Evolutionary conservation across 2,888 invertebrate genomes (phyloP), one percentile per base, ranked within the genome.

Genomic region (Cinara cedri): DNA sequence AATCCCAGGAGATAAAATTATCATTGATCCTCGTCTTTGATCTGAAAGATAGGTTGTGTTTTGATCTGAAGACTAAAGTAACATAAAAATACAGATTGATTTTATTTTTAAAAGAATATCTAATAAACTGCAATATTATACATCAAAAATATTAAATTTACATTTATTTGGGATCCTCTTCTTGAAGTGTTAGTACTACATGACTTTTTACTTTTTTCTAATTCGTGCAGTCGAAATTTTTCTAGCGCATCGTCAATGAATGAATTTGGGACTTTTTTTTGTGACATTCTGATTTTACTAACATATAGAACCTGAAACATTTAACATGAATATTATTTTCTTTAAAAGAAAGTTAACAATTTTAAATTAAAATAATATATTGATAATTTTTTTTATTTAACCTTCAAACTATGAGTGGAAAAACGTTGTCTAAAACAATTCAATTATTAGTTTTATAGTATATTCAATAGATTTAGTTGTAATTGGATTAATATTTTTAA

Each of bases 201-300:
- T 44, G 71, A 75, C 49, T 68, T 81, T 62, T 75, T 72, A 66
- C 72, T 80, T 72, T 81, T 71, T 66, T 82, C 75, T 42, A 81
- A 65, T 70, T 82, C 76, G 54, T 81, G 62, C 65, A 63, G 60
- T 82, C 91, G 90, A 84, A 97, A 94, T 86, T 94, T 95, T 81
- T 91, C 89, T 80, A 97, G 87, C 1, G 96, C 94, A 85, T 96
- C 96, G 85, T 97, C 97, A 83, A 97, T 95, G 83, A 97, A 92
- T 0, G 93, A 90, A 83, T 94, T 93, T 0, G 95, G 93, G 0
- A 95, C 92, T 85, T 94, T 95, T 84, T 93, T 90, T 84, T 93
- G 92, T 55, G 94, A 93, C 83, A 96, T 93, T 83, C 93, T 91
- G 68, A 96, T 95, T 87, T 95, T 95, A 0, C 97, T 97, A 68